Evolutionary conservation across 2,888 invertebrate species (phyloP), one percentile per base, ranked within the genome.

Genomic region (Resseliella maxima): DNA sequence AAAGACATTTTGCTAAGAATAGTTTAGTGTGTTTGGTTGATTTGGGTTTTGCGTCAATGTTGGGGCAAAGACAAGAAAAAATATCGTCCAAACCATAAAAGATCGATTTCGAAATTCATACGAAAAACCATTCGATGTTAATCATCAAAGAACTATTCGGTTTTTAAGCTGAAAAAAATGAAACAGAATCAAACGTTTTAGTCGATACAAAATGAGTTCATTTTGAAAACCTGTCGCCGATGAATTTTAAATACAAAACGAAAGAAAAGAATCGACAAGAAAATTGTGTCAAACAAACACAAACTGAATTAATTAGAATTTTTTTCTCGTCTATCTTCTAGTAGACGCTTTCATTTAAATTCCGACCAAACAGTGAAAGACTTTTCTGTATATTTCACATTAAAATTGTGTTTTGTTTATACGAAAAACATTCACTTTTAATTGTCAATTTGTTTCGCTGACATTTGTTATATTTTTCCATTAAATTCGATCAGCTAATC

Each of bases 201-300:
- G 24, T n/a, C 59, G 24, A 59, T 3, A 15, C 18, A 18, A 50
- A 50, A 15, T 59, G 59, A 59, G 59, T 59, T 27, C 27, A 5
- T 27, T 59, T 59, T 18, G 5, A 72, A 31, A 72, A 59, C 59
- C 31, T 15, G 72, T 72, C 35, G 1, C n/a, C 18, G 46, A 50
- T n/a, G n/a, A n/a, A n/a, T 15, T 15, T 15, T 59, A 72, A 72
- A 72, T 24, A 59, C n/a, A 31, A 72, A 72, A 15, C 15, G 12
- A 50, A 15, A 2, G 8, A 18, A 50, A 50, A 15, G 5, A 12
- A 41, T 8, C 41, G 41, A 41, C 45, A 12, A 24, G 15, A 24
- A 59, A 59, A 59, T 31, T 72, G 31, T 72, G 72, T 72, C 72
- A 72, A 72, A 72, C 35, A 72, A 31, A 72, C 72, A 72, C 31